Conservation (phyloP, 2,888 invertebrate species). For the Drosophila nigritarsus region DNA sequence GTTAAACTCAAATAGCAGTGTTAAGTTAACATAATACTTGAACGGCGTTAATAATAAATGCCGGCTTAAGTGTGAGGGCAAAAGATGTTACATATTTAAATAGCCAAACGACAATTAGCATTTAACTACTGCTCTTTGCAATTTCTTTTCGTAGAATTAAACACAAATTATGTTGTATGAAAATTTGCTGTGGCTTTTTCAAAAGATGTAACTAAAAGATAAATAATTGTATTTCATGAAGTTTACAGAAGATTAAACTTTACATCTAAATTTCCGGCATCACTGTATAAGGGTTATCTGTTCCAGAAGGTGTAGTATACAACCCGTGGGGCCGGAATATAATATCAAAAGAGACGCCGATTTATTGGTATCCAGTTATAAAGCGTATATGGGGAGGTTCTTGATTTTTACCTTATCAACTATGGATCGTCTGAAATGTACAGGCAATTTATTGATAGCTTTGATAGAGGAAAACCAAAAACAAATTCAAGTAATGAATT, state of each 20-base stretch:
- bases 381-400: neutral
- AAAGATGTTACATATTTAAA: neutral
- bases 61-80: conserved; percentile 16
- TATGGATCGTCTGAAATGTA: neutral
- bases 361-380: neutral
- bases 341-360: neutral
- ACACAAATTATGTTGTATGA: neutral
- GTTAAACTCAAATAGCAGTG: conserved; percentile 1
- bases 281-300: neutral
- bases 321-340: neutral
- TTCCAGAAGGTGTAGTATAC: neutral
- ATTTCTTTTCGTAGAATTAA: neutral
- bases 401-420: neutral
- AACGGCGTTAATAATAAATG: conserved; percentile 16
- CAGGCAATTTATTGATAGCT: conserved; percentile 10
- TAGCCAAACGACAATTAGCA: neutral
- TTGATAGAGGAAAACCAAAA: conserved; percentile 18
- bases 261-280: neutral
- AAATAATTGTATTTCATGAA: neutral
- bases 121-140: neutral
- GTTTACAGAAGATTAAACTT: neutral
- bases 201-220: neutral
- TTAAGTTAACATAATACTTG: conserved; percentile 10
- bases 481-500: neutral
- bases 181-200: neutral